Evolutionary conservation across 2,797 vertebrate species (phyloP).

Genomic region (Megaceryle alcyon): DNA sequence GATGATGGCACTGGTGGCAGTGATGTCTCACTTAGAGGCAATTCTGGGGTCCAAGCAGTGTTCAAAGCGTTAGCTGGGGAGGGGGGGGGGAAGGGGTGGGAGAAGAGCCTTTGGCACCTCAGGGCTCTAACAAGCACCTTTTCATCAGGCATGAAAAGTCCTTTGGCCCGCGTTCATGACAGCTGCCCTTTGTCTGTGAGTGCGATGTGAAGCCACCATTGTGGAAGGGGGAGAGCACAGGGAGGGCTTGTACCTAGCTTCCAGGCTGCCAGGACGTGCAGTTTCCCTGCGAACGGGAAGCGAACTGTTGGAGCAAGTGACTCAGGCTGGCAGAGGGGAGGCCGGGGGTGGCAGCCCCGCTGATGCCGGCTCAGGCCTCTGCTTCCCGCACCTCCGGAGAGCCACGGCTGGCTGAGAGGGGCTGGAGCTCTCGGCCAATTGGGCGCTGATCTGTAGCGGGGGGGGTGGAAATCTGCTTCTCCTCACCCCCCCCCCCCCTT

Average conservation of each 20-base stretch:
- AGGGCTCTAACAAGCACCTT: conserved; percentile 58
- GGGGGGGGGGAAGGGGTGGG: background rate
- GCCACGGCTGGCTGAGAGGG: no score
- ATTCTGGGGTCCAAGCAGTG: background rate
- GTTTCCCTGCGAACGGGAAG: conserved; percentile 75
- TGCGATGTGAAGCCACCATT: conserved; percentile 65
- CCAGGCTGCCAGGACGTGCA: conserved; percentile 71
- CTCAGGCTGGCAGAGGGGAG: conserved; percentile 60
- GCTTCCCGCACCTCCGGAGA: background rate
- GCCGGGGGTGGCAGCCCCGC: conserved; percentile 55
- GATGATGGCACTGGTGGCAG: background rate
- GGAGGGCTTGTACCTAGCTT: conserved; percentile 73
- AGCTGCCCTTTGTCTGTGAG: conserved; percentile 72
- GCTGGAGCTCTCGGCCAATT: no score
- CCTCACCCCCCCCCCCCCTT: background rate
- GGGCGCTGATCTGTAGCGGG: no score
- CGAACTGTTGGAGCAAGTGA: conserved; percentile 75
- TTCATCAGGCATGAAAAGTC: conserved; percentile 58
- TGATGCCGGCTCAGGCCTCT: conserved; percentile 48
- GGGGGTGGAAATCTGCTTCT: no score
- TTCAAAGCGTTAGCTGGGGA: background rate
- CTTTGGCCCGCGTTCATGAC: conserved; percentile 38
- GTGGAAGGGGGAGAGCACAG: conserved; percentile 72
- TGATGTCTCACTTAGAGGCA: background rate
- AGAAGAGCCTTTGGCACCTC: conserved; percentile 55